These are phyloP conservation scores for Scomber colias DNA, from an alignment of 2,113 vertebrate genomes.

Conservation along the genomic window DNA sequence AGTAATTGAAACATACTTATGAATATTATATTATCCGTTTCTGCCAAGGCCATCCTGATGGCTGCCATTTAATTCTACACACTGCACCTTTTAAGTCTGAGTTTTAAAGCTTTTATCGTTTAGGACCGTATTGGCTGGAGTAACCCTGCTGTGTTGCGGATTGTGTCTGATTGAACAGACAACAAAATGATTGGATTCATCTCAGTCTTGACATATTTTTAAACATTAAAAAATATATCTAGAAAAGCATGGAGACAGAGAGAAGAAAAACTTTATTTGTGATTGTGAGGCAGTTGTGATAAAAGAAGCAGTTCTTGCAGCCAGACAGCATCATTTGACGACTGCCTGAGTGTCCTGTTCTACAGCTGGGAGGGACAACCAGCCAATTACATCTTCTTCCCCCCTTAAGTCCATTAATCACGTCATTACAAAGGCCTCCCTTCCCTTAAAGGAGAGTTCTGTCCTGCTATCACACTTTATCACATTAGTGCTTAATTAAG, in stretches of 20 bases:
- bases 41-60: too few relatives aligned
- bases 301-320: background rate
- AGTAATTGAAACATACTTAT: too few relatives aligned
- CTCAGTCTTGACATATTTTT: background rate
- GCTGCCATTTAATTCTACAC: too few relatives aligned
- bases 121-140: background rate
- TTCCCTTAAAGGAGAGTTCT: constrained; percentile 79
- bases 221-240: constrained; percentile 18
- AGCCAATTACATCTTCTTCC: constrained; percentile 86
- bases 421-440: constrained; percentile 82
- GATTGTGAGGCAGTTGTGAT: constrained; percentile 10
- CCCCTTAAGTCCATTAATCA: constrained; percentile 88
- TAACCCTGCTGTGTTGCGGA: background rate
- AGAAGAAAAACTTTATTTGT: background rate
- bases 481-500: constrained; percentile 95
- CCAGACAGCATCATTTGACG: constrained; percentile 31
- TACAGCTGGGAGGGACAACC: constrained; percentile 65
- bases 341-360: constrained; percentile 41
- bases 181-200: background rate
- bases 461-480: constrained; percentile 86
- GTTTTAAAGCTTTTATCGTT: background rate
- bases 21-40: too few relatives aligned
- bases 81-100: background rate
- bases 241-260: too few relatives aligned
- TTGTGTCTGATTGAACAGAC: background rate